A percentile compares a stretch with the other conserved stretches of the same genome.
Evolutionary conservation across 2,797 vertebrate species (phyloP).

Genomic region (Chaetodon trifasciatus): DNA sequence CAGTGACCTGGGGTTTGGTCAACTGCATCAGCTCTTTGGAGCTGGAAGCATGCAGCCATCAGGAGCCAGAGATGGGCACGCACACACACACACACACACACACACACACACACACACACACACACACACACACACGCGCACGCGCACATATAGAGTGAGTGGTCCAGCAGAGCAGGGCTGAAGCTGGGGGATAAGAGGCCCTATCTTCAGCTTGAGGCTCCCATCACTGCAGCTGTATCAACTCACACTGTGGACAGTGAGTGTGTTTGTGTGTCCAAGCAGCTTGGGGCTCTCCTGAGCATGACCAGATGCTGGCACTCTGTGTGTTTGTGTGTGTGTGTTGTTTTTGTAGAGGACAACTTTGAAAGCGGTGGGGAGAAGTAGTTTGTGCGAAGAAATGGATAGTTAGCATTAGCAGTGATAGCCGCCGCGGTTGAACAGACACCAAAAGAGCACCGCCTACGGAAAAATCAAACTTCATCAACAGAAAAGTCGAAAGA

Average conservation of each 20-base stretch:
- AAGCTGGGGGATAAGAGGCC: constrained; percentile 73
- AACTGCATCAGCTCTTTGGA: constrained; percentile 43
- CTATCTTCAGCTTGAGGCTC: constrained; percentile 67
- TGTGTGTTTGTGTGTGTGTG: constrained; percentile 5
- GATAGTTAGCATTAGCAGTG: constrained; percentile 10
- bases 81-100: constrained; percentile 15
- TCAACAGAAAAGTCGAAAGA: constrained; percentile 1
- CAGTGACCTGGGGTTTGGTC: constrained; percentile 25
- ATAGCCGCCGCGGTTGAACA: neutral
- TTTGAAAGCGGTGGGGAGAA: constrained; percentile 39
- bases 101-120: constrained; percentile 5
- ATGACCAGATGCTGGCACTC: constrained; percentile 45
- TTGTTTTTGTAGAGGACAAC: constrained; percentile 34
- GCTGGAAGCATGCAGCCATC: constrained; percentile 40
- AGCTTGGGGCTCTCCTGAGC: constrained; percentile 49
- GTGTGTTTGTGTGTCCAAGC: constrained; percentile 38
- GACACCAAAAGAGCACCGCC: constrained; percentile 5
- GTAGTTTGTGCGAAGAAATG: neutral
- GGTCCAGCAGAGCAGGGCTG: constrained; percentile 71
- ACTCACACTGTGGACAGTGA: constrained; percentile 22
- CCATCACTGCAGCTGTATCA: constrained; percentile 49
- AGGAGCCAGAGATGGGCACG: constrained; percentile 27
- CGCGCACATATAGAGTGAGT: constrained; percentile 12
- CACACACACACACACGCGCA: constrained; percentile 11
- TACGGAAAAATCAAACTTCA: constrained; percentile 28